phyloP scores from a whole-genome alignment of 2,113 vertebrate genomes.

The Podocnemis expansa region DNA sequence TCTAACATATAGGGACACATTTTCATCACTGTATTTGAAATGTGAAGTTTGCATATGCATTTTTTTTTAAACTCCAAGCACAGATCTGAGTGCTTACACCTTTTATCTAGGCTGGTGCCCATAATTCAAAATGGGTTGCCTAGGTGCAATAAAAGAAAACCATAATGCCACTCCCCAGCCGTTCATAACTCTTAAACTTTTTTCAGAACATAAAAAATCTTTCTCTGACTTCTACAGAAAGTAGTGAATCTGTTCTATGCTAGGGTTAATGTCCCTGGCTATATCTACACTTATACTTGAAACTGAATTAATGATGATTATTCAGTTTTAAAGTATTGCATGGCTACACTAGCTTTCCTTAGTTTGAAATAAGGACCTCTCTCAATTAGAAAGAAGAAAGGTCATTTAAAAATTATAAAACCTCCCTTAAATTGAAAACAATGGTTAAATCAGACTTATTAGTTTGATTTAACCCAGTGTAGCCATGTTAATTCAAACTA shows the following conservation, averaged over 20 bases:
- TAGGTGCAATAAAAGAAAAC: not conserved
- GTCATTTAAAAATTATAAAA: no score
- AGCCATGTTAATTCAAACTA: no score
- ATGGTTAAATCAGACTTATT: no score
- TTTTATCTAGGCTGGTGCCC: not conserved
- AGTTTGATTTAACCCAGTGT: no score
- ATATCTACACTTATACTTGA: no score
- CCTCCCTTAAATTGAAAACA: no score
- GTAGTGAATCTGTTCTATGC: not conserved
- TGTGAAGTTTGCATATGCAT: not conserved
- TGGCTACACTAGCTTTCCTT: no score
- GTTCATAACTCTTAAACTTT: not conserved
- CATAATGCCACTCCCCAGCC: accelerated
- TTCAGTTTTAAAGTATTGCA: no score
- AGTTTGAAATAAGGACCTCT: no score
- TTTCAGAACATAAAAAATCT: not conserved
- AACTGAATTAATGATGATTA: no score
- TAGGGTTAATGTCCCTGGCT: not conserved
- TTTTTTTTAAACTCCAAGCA: not conserved
- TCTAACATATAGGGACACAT: accelerated
- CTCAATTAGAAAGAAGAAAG: no score
- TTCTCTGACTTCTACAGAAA: not conserved
- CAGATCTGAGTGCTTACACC: not conserved
- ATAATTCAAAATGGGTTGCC: not conserved
- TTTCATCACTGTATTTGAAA: not conserved